Conservation (phyloP, 2,888 invertebrate species). For the Osmoderma eremita region DNA sequence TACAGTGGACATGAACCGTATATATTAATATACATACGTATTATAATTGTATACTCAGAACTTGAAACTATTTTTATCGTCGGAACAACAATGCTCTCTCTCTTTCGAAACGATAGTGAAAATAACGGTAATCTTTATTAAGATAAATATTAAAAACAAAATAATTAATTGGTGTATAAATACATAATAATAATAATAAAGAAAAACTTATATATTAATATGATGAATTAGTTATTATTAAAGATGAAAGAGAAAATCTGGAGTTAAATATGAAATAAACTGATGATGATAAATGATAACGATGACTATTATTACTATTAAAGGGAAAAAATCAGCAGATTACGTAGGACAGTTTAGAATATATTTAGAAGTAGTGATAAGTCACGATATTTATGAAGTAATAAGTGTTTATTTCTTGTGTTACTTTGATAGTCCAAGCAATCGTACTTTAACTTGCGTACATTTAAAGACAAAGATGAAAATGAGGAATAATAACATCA, state of each 20-base stretch:
- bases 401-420: conserved; percentile 44
- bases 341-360: conserved; percentile 39
- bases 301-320: conserved; percentile 28
- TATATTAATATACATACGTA: conserved; percentile 29
- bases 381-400: conserved; percentile 44
- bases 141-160: conserved; percentile 12
- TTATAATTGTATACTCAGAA: conserved; percentile 10
- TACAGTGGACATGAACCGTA: conserved; percentile 13
- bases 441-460: conserved; percentile 40
- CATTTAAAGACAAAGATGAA: conserved; percentile 37
- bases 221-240: conserved; percentile 40
- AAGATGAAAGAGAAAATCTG: conserved; percentile 16
- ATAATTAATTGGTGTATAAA: conserved; percentile 33
- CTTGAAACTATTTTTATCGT: conserved; percentile 27
- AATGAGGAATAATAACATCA: conserved; percentile 40
- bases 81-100: conserved; percentile 18
- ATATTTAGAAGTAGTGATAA: conserved; percentile 40
- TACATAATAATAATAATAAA: conserved; percentile 21
- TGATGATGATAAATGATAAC: conserved; percentile 17
- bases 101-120: conserved; percentile 26
- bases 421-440: conserved; percentile 42
- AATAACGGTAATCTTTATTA: conserved; percentile 12
- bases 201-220: conserved; percentile 36
- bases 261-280: conserved; percentile 4
- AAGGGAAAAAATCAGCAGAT: conserved; percentile 38